Percentiles rank a stretch among this genome's conserved stretches.
Evolutionary conservation across 2,888 invertebrate genomes (phyloP).

Genomic region (Micropterix aruncella): DNA sequence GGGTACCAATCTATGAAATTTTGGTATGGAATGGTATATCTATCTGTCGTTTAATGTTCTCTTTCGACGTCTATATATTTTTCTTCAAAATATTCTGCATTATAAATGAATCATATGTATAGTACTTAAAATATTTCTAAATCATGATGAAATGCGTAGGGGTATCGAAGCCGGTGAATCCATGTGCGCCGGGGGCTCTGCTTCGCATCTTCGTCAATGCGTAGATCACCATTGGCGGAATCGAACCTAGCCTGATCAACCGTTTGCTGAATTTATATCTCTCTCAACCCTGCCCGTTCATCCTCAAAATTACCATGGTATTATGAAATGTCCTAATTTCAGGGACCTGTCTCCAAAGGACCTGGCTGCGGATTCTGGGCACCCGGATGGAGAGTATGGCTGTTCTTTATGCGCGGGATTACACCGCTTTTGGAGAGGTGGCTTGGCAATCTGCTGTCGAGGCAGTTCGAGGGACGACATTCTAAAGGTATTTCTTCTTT

Average conservation of each 20-base stretch:
- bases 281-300: background rate
- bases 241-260: background rate
- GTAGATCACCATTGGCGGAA: background rate
- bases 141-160: constrained; percentile 35
- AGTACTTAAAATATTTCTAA: no score
- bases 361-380: constrained; percentile 99
- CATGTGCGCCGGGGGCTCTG: constrained; percentile 28
- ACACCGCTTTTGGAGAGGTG: constrained; percentile 95
- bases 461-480: constrained; percentile 98
- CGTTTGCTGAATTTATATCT: background rate
- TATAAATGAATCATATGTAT: no score
- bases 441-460: constrained; percentile 96
- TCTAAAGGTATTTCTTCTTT: constrained; percentile 92
- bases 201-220: background rate
- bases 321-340: constrained; percentile 14
- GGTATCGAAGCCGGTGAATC: constrained; percentile 35
- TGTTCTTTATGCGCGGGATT: constrained; percentile 99
- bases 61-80: no score
- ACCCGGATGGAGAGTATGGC: constrained; percentile 98
- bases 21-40: no score
- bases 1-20: no score
- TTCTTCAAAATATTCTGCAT: no score
- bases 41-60: no score
- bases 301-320: background rate
- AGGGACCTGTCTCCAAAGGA: constrained; percentile 97